Percentiles rank a stretch among this genome's conserved stretches.
Evolutionary conservation across 2,113 vertebrate genomes (phyloP).

Genomic region (Trogon surrucura): DNA sequence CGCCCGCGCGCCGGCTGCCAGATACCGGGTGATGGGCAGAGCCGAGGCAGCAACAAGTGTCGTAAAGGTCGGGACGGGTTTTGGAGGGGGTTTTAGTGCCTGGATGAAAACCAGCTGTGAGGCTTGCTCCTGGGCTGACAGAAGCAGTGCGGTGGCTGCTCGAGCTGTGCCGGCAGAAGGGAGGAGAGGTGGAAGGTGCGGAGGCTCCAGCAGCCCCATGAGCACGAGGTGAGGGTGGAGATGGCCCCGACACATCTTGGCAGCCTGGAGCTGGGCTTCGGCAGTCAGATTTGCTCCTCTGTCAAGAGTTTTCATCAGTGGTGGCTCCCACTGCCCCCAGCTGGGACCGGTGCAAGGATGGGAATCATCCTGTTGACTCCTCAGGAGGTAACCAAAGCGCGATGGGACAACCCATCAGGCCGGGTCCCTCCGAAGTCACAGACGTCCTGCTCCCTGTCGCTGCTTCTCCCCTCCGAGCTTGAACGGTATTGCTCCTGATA

Average conservation of each 20-base stretch:
- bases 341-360: background rate
- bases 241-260: rapidly evolving
- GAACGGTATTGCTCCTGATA: background rate
- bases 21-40: background rate
- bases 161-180: background rate
- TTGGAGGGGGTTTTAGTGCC: background rate
- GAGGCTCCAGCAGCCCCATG: rapidly evolving
- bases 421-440: background rate
- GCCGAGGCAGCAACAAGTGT: background rate
- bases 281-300: rapidly evolving
- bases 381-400: rapidly evolving
- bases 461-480: background rate
- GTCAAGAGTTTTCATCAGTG: background rate
- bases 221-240: background rate
- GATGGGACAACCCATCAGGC: background rate
- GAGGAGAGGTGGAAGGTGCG: background rate
- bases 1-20: background rate
- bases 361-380: background rate
- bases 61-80: background rate
- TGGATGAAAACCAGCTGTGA: background rate
- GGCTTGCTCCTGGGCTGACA: background rate
- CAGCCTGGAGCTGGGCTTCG: rapidly evolving
- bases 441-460: background rate
- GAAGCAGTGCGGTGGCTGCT: background rate
- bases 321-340: background rate